Base-by-base conservation (phyloP, 2,888 invertebrate species). In the Hyles lineata region DNA sequence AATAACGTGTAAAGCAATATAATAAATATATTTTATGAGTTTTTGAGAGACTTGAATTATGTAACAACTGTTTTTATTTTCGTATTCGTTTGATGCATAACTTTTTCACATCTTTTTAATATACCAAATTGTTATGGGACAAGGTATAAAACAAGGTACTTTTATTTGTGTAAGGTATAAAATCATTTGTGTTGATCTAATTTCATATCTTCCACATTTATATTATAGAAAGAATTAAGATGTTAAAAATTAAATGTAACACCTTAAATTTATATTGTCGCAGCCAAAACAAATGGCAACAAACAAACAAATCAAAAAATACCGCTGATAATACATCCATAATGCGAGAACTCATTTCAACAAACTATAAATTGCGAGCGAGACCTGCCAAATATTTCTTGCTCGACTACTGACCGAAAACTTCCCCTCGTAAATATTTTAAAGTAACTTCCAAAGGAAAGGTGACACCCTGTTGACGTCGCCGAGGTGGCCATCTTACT, bases 341-440 rank as follows among this genome's bases (percentile, higher is more conserved):
- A 78, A 79, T 50, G 21, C 60, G 43, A 67, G n/a, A 71, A 55
- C 55, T 55, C n/a, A 55, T 55, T 21, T 35, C 35, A 60, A 23
- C 60, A 71, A 43, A 71, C 70, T 59, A 59, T 59, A 71, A 71
- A 71, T 71, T 60, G 70, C 8, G 17, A 43, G 21, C 11, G 60
- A 71, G 76, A 86, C 85, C 85, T 82, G 75, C 82, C 85, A 86
- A 89, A 90, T 89, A 90, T 90, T 90, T 91, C 87, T 88, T 87
- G 85, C 43, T 2, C 43, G 3, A 43, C 43, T 82, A 79, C 79
- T 75, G 84, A 78, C 75, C 79, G 74, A 75, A 82, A 92, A 92
- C 84, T 92, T 89, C 78, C 75, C 85, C 87, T 92, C 93, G 92
- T 93, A 94, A 94, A 94, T 94, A 94, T 94, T 94, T 94, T 94